Conservation (phyloP, 2,888 invertebrate genomes). For the Nebria salina region DNA sequence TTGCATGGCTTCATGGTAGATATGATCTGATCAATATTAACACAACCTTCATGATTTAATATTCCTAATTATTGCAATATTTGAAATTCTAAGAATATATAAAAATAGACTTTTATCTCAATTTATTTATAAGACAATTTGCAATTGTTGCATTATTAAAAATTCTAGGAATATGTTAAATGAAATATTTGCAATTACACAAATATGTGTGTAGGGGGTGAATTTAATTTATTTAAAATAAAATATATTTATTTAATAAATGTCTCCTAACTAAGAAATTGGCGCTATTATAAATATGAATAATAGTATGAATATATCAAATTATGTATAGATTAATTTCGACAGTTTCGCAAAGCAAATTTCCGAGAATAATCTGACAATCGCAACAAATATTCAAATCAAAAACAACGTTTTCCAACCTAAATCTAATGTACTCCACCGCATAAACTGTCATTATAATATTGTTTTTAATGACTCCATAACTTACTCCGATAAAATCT, state of each 20-base stretch:
- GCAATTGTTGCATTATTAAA: neutral
- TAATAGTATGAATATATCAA: too few species aligned
- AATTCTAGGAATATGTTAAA: too few species aligned
- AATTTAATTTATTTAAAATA: too few species aligned
- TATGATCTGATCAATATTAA: neutral
- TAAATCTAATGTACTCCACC: neutral
- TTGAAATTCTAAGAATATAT: too few species aligned
- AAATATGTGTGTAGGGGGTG: too few species aligned
- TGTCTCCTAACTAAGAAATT: too few species aligned
- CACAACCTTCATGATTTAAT: neutral
- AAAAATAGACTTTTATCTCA: too few species aligned
- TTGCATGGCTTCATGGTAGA: neutral
- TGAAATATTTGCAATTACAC: too few species aligned
- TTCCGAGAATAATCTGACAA: neutral
- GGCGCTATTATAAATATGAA: too few species aligned
- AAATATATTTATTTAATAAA: too few species aligned
- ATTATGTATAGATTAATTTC: too few species aligned
- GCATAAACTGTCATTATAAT: conserved; percentile 1
- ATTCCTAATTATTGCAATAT: neutral
- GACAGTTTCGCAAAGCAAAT: too few species aligned
- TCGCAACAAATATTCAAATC: neutral
- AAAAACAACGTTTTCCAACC: neutral
- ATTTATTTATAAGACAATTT: neutral
- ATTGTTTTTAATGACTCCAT: conserved; percentile 14
- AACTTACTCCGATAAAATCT: conserved; percentile 10